Conservation (phyloP, 2,888 invertebrate genomes). For the Lithosia quadra region DNA sequence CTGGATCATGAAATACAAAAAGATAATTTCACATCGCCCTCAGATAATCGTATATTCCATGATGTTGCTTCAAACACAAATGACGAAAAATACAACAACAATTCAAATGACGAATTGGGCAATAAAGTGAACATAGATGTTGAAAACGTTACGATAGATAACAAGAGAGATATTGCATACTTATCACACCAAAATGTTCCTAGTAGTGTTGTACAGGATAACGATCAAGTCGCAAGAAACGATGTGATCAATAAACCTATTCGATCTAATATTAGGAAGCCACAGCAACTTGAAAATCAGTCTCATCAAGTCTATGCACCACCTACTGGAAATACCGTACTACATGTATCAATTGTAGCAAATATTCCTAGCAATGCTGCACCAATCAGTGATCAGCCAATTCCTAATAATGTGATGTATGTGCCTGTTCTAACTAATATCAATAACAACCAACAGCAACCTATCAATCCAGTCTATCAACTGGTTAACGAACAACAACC, state of each 20-base stretch:
- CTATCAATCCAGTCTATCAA: neutral
- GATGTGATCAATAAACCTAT: neutral
- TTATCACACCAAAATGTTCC: neutral
- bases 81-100: neutral
- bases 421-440: neutral
- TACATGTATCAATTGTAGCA: constrained; percentile 13
- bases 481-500: neutral
- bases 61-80: neutral
- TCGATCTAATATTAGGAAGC: neutral
- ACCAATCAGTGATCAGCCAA: neutral
- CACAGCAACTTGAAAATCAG: neutral
- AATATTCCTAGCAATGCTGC: neutral
- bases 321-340: neutral
- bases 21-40: neutral
- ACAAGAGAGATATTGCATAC: neutral
- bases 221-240: neutral
- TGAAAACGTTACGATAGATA: neutral
- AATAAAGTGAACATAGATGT: neutral
- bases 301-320: neutral
- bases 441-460: neutral
- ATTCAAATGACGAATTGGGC: neutral
- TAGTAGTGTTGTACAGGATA: neutral
- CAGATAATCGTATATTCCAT: neutral
- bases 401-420: neutral
- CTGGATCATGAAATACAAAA: neutral